phyloP scores from a whole-genome alignment of 1,140 invertebrate genomes.

The Listronotus bonariensis region DNA sequence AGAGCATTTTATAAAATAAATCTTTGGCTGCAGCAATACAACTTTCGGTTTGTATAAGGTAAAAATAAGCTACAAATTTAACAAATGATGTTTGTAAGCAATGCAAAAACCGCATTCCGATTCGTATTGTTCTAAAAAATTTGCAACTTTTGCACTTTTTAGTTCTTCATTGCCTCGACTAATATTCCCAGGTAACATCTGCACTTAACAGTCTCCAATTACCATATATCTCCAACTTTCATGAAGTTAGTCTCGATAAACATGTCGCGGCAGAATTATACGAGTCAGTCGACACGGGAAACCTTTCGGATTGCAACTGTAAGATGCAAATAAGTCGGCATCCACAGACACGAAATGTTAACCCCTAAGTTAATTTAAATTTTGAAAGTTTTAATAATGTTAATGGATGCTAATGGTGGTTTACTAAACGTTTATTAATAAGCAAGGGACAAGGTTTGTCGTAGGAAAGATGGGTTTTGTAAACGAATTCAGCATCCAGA shows the following conservation, averaged over 20 bases:
- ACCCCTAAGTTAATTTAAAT: constrained; percentile 26
- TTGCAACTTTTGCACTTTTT: too few relatives aligned
- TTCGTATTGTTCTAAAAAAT: too few relatives aligned
- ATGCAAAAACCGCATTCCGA: too few relatives aligned
- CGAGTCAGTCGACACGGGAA: background rate
- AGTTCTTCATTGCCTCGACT: too few relatives aligned
- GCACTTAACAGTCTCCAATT: constrained; percentile 30
- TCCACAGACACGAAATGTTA: constrained; percentile 27
- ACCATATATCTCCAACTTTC: constrained; percentile 36
- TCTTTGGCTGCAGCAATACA: too few relatives aligned
- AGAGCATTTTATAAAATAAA: too few relatives aligned
- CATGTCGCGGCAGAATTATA: constrained; percentile 17
- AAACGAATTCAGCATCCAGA: too few relatives aligned
- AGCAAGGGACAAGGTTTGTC: background rate
- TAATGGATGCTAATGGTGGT: constrained; percentile 32
- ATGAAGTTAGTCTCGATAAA: constrained; percentile 35
- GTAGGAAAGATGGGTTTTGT: background rate
- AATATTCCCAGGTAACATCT: constrained; percentile 2
- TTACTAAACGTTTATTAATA: constrained; percentile 35
- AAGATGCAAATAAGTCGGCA: constrained; percentile 35
- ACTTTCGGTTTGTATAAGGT: too few relatives aligned
- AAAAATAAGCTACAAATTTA: too few relatives aligned
- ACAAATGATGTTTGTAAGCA: too few relatives aligned
- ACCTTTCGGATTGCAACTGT: constrained; percentile 22
- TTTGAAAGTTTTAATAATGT: constrained; percentile 34